A percentile compares a stretch with the other conserved stretches of the same genome.
Conservation (phyloP, 2,113 vertebrate species). For the Hemiprocne comata region DNA sequence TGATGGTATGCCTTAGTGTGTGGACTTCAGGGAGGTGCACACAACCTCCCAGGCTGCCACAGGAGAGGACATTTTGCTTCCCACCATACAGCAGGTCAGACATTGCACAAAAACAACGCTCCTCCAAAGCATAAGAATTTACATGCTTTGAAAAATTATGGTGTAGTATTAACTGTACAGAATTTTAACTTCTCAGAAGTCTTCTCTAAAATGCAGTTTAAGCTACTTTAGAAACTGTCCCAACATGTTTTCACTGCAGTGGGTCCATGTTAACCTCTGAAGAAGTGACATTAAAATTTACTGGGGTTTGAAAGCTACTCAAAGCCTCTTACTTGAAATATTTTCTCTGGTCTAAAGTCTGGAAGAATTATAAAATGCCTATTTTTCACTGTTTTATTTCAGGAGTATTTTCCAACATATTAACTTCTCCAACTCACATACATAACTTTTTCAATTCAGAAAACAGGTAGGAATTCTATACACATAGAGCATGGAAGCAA, state of each 20-base stretch:
- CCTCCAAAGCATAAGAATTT: neutral
- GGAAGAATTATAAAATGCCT: neutral
- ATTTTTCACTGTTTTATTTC: neutral
- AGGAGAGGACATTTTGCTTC: neutral
- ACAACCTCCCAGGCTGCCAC: neutral
- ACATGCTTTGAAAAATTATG: neutral
- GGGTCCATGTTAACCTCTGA: neutral
- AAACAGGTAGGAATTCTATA: neutral
- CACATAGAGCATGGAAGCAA: neutral
- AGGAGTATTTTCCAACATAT: neutral
- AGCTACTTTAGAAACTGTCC: neutral
- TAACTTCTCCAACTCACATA: neutral
- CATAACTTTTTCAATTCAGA: neutral
- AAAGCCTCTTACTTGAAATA: neutral
- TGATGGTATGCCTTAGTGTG: neutral
- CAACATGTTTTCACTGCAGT: neutral
- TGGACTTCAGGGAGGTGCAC: neutral
- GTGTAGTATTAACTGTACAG: neutral
- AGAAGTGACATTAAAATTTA: neutral
- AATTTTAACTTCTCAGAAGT: neutral
- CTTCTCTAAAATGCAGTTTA: neutral
- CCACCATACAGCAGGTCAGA: neutral
- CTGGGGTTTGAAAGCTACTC: neutral
- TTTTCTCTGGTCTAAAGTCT: neutral
- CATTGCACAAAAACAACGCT: neutral